Evolutionary conservation across 2,113 vertebrate species (phyloP), one percentile per base, ranked within the genome.

Genomic region (Euleptes europaea): DNA sequence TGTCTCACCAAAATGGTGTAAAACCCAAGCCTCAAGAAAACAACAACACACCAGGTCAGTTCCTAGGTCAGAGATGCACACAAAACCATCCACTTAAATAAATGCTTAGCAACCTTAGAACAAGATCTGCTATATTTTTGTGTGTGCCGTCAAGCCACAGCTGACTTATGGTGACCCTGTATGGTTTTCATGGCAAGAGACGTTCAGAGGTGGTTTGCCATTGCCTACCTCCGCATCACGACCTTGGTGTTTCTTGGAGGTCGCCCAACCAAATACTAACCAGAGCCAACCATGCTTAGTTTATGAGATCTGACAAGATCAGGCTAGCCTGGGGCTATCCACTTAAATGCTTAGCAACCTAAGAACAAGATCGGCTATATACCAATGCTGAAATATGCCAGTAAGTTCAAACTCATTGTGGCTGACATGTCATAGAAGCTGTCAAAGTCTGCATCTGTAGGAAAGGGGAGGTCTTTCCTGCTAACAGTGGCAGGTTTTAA

Each of bases 361-460:
- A 1, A 15, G 35, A 85, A 76, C 65, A 76, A 60, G 69, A 78
- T 70, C 49, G 73, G 1, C 0, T 2, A 65, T 65, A 40, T 0
- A 15, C 78, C 85, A 90, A 90, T 79, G 77, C 88, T 1, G 38
- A 88, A 92, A 93, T 87, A 7, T 90, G 90, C 83, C 81, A 81
- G 63, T 1, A 57, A 87, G 84, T 73, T 82, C 74, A 38, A 60
- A 42, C 3, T 86, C 51, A 84, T 80, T 10, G 54, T 33, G 78
- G 0, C 11, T 70, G 82, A 31, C 0, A 0, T 35, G 84, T 86
- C 80, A 15, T 75, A 86, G 65, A 84, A 90, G 80, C 84, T 88
- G 81, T 51, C 79, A 74, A 40, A 54, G n/a, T 80, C 82, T 73
- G 84, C 66, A 82, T 42, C 54, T 44, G 57, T 80, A 90, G 82